phyloP scores from a whole-genome alignment of 2,888 invertebrate species.

The Orchestes rusci region DNA sequence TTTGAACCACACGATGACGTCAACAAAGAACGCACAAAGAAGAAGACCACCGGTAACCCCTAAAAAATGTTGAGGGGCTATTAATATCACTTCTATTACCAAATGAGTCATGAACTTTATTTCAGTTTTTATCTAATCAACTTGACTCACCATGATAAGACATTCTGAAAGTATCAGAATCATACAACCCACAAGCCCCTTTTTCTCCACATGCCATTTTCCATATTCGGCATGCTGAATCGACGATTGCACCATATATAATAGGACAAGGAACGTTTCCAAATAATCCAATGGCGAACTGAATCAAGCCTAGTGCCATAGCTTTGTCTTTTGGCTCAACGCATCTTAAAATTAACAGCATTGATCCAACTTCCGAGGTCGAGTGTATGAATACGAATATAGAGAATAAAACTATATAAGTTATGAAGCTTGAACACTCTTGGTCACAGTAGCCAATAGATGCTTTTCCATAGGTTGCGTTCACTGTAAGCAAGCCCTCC shows the following conservation, averaged over 20 bases:
- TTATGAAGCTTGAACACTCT: constrained; percentile 70
- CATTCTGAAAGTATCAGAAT: constrained; percentile 73
- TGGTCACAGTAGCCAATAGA: constrained; percentile 74
- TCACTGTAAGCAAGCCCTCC: constrained; percentile 15
- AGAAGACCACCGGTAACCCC: constrained; percentile 82
- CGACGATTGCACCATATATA: constrained; percentile 86
- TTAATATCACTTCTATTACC: neutral
- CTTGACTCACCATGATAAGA: constrained; percentile 79
- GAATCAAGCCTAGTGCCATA: constrained; percentile 90
- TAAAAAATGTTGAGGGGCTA: constrained; percentile 43
- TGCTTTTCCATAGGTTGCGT: constrained; percentile 47
- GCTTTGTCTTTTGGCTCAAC: constrained; percentile 90
- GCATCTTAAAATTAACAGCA: constrained; percentile 82
- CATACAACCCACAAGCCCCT: constrained; percentile 85
- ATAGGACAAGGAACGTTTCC: constrained; percentile 95
- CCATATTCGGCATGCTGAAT: constrained; percentile 85
- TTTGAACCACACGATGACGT: constrained; percentile 82
- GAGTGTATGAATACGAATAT: constrained; percentile 87
- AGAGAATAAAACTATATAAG: constrained; percentile 78
- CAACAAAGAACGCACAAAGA: constrained; percentile 81
- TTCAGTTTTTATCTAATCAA: too few relatives aligned
- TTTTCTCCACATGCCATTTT: constrained; percentile 72
- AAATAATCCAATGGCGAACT: constrained; percentile 87
- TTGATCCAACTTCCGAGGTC: constrained; percentile 86
- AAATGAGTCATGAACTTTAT: neutral